phyloP scores from a whole-genome alignment of 2,888 invertebrate species.

The Ligdia adustata region DNA sequence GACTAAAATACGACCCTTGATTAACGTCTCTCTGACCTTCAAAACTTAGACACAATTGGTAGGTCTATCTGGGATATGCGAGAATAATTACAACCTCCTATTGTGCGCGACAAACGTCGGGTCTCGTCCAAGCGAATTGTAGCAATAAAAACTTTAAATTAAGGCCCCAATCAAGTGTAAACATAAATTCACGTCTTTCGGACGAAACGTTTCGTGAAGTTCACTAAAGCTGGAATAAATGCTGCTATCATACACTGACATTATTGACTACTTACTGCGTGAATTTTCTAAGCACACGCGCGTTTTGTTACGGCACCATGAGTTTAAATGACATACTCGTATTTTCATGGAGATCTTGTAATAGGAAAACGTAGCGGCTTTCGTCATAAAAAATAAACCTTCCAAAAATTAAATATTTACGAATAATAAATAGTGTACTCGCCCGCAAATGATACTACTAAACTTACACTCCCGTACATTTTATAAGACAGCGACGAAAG shows the following conservation, averaged over 20 bases:
- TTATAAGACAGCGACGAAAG: no score
- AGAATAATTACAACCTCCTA: constrained; percentile 44
- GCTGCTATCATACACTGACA: constrained; percentile 17
- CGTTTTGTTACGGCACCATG: constrained; percentile 23
- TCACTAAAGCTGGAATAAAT: constrained; percentile 16
- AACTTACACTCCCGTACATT: no score
- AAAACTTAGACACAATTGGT: constrained; percentile 12
- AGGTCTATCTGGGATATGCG: constrained; percentile 27
- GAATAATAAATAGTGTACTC: no score
- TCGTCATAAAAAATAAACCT: no score
- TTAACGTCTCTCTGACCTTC: constrained; percentile 6
- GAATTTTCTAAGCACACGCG: constrained; percentile 17
- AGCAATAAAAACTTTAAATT: constrained; percentile 55
- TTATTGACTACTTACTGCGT: constrained; percentile 17
- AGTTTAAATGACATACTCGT: no score
- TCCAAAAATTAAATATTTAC: no score
- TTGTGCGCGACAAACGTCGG: constrained; percentile 40
- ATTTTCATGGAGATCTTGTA: no score
- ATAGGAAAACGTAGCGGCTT: no score
- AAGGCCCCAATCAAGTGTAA: constrained; percentile 44
- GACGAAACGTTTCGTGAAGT: constrained; percentile 16
- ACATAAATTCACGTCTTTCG: constrained; percentile 36
- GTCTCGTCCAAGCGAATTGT: constrained; percentile 46
- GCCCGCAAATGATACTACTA: no score
- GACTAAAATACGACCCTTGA: constrained; percentile 3